Conservation (phyloP, 2,113 vertebrate species). For the Corythornis madagascariensis region DNA sequence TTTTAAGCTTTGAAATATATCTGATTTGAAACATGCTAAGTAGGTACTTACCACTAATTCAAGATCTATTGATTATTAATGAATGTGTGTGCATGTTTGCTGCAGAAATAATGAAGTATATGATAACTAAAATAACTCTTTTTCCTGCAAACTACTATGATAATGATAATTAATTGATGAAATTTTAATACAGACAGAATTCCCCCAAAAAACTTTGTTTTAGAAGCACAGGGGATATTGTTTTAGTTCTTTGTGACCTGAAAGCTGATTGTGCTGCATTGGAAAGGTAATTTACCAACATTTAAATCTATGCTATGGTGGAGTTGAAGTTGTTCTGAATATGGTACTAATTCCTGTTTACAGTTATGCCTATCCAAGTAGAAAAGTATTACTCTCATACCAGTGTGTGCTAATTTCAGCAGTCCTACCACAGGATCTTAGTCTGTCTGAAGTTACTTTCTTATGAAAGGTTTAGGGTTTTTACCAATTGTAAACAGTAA, state of each 20-base stretch:
- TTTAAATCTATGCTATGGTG: background rate
- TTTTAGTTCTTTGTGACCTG: background rate
- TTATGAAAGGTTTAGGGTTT: background rate
- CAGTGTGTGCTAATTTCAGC: background rate
- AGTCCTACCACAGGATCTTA: background rate
- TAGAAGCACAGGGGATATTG: background rate
- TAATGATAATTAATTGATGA: background rate
- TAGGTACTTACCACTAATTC: background rate
- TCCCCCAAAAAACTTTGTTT: conserved; percentile 7
- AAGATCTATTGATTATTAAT: conserved; percentile 11
- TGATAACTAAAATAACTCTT: background rate
- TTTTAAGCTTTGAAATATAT: background rate
- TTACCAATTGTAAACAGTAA: background rate
- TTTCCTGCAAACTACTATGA: background rate
- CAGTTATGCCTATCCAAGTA: background rate
- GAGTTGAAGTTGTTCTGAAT: background rate
- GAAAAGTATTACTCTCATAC: background rate
- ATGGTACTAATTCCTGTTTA: background rate
- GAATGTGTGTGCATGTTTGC: background rate
- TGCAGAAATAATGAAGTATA: conserved; percentile 30
- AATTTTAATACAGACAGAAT: conserved; percentile 5
- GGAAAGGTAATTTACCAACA: background rate
- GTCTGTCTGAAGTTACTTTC: background rate
- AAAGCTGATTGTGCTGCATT: conserved; percentile 33
- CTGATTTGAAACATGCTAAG: background rate